Evolutionary conservation across 2,888 invertebrate genomes (phyloP).

Genomic region (Drosophila mimica): DNA sequence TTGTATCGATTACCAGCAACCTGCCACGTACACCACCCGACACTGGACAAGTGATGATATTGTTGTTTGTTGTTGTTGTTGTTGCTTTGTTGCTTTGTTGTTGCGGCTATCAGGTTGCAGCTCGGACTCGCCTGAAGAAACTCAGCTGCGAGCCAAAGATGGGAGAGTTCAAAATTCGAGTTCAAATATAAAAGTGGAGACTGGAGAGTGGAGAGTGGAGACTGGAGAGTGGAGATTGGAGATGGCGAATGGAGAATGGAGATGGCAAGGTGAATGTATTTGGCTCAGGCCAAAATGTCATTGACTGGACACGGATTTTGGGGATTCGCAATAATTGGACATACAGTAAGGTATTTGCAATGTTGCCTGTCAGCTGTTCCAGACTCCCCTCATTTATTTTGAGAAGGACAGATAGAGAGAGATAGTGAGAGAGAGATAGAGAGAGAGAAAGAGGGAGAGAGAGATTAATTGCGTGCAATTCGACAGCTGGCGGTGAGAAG

Average conservation of each 20-base stretch:
- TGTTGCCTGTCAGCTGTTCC: slow-evolving; percentile 1
- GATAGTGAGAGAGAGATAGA: not conserved
- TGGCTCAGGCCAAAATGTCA: slow-evolving; percentile 37
- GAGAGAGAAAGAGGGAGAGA: not conserved
- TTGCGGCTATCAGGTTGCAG: slow-evolving; percentile 32
- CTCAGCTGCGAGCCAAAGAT: slow-evolving; percentile 11
- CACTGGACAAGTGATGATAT: slow-evolving; percentile 28
- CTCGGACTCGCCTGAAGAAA: slow-evolving; percentile 50
- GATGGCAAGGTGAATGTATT: slow-evolving; percentile 20
- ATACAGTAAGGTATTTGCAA: not conserved
- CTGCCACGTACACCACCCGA: slow-evolving; percentile 38
- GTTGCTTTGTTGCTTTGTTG: too few species aligned
- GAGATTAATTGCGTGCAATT: slow-evolving; percentile 2
- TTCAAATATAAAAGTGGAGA: slow-evolving; percentile 5
- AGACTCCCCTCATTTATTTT: not conserved
- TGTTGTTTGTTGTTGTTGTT: not conserved
- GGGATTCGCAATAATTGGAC: slow-evolving; percentile 6
- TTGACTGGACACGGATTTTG: slow-evolving; percentile 46
- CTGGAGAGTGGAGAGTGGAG: not conserved
- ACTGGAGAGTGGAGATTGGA: not conserved
- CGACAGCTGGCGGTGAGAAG: slow-evolving; percentile 39
- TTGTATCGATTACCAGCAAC: slow-evolving; percentile 50
- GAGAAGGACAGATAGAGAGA: not conserved
- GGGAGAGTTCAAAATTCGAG: slow-evolving; percentile 11
- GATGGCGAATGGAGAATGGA: not conserved